phyloP scores from a whole-genome alignment of 2,888 invertebrate species.

The Trissoscelio sp. region DNA sequence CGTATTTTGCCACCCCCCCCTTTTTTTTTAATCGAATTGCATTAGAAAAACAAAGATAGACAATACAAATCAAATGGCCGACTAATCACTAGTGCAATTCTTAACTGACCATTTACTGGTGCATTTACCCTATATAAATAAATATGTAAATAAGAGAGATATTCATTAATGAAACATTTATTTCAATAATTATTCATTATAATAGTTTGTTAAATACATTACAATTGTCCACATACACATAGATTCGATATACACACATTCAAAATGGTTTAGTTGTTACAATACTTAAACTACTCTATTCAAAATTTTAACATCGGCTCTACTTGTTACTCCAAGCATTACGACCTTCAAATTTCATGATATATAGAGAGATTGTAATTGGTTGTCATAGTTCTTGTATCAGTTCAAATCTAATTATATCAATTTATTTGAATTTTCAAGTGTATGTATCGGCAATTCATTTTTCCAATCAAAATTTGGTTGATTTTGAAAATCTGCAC shows the following conservation, averaged over 20 bases:
- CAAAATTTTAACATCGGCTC: conserved; percentile 39
- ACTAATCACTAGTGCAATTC: too few species aligned
- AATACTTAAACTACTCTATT: conserved; percentile 49
- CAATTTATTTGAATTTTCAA: not conserved
- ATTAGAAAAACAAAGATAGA: too few species aligned
- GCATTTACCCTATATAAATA: too few species aligned
- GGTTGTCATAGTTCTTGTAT: conserved; percentile 9
- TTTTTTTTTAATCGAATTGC: too few species aligned
- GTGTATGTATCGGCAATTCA: not conserved
- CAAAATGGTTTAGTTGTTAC: conserved; percentile 35
- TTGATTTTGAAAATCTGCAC: too few species aligned
- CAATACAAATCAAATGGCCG: too few species aligned
- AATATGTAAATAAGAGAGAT: not conserved
- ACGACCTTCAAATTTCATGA: conserved; percentile 44
- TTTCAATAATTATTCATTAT: conserved; percentile 50
- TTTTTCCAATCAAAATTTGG: not conserved
- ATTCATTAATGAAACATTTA: conserved; percentile 54
- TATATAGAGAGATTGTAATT: conserved; percentile 23
- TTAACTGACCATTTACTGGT: too few species aligned
- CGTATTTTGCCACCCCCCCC: too few species aligned
- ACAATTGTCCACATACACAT: conserved; percentile 58
- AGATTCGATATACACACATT: conserved; percentile 63
- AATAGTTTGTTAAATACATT: conserved; percentile 50
- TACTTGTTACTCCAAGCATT: conserved; percentile 48
- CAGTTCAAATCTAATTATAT: not conserved